phyloP scores from a whole-genome alignment of 2,113 vertebrate genomes.

The rat (Rattus norvegicus) region GRCr8 NC_086025.1:24170501-24171000 shows the following conservation, averaged over 20 bases:
- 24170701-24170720: slow-evolving; percentile 99
- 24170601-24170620: slow-evolving; percentile 97
- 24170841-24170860: slow-evolving; percentile 85
- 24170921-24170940: slow-evolving; percentile 83
- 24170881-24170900: slow-evolving; percentile 83
- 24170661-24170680: slow-evolving; percentile 96
- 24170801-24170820: slow-evolving; percentile 80
- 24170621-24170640: slow-evolving; percentile 98
- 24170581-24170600: slow-evolving; percentile 96
- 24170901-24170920: slow-evolving; percentile 83
- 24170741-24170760: slow-evolving; percentile 90
- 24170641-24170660: slow-evolving; percentile 97
- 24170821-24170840: slow-evolving; percentile 86
- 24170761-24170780: slow-evolving; percentile 85
- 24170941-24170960: slow-evolving; percentile 84
- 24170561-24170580: slow-evolving; percentile 99
- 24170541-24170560: slow-evolving; percentile 99
- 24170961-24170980: slow-evolving; percentile 83
- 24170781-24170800: slow-evolving; percentile 83
- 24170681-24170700: slow-evolving; percentile 95
- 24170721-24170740: slow-evolving; percentile 95
- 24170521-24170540: slow-evolving; percentile 99
- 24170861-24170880: slow-evolving; percentile 90
- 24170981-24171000: slow-evolving; percentile 81
- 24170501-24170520: slow-evolving; percentile 96